Conservation (phyloP, 2,888 invertebrate genomes). For the Mesochorus sp. region DNA sequence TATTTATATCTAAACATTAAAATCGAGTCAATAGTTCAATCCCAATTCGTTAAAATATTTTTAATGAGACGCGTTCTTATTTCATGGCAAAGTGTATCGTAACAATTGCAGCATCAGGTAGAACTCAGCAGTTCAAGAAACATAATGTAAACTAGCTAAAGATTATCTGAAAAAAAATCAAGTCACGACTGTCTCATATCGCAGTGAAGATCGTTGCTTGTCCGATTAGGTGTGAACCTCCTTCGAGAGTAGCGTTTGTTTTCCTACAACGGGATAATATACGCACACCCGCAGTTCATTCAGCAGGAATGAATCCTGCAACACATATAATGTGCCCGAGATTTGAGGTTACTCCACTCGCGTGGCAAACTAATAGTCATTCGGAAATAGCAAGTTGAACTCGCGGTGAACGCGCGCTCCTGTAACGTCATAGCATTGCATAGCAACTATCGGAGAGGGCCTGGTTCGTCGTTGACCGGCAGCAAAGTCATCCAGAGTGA, state of each 20-base stretch:
- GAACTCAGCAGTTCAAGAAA: constrained; percentile 1
- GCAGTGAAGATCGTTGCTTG: no score
- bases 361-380: constrained; percentile 24
- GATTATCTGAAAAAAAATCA: not conserved
- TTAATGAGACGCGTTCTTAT: constrained; percentile 41
- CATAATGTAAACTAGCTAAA: not conserved
- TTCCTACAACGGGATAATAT: not conserved
- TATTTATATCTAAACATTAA: no score
- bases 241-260: no score
- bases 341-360: constrained; percentile 19
- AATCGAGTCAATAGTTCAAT: constrained; percentile 63
- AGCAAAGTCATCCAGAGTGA: constrained; percentile 73
- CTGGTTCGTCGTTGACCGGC: constrained; percentile 77
- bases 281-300: not conserved
- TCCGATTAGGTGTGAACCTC: no score
- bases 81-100: not conserved
- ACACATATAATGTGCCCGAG: not conserved
- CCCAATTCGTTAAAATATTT: constrained; percentile 53
- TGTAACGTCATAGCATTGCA: constrained; percentile 79
- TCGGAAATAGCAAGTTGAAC: constrained; percentile 77
- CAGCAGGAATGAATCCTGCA: not conserved
- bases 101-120: not conserved
- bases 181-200: not conserved
- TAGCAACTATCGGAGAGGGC: constrained; percentile 73
- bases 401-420: constrained; percentile 70